Percentiles rank a stretch among this genome's conserved stretches.
Evolutionary conservation across 1,140 invertebrate species (phyloP).

Genomic region (Gonioctena quinquepunctata): DNA sequence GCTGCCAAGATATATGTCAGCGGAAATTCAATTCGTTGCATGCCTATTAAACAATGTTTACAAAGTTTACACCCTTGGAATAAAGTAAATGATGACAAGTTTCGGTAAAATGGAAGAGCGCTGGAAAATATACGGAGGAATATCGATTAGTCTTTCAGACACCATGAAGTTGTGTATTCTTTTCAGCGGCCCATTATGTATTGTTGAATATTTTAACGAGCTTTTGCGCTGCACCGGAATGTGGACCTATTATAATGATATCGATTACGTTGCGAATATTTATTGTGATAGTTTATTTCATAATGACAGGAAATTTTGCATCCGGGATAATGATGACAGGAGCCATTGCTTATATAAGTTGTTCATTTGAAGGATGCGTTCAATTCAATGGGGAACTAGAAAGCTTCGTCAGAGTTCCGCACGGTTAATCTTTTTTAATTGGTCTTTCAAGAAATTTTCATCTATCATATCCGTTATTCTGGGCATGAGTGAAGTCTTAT

Average conservation of each 20-base stretch:
- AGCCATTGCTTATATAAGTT: too few species aligned
- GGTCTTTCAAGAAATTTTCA: too few species aligned
- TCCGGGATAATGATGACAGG: too few species aligned
- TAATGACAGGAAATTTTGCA: too few species aligned
- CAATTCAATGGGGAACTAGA: too few species aligned
- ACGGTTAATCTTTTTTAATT: too few species aligned
- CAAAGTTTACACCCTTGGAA: conserved; percentile 9
- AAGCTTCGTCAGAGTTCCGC: too few species aligned
- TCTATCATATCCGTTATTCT: too few species aligned
- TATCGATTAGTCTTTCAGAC: not conserved
- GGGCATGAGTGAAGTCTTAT: too few species aligned
- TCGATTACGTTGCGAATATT: not conserved
- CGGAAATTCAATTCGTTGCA: conserved; percentile 17
- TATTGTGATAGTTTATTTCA: too few species aligned
- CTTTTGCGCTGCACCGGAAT: not conserved
- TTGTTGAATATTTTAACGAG: conserved; percentile 4
- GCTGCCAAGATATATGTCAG: conserved; percentile 6
- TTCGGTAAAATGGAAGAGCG: not conserved
- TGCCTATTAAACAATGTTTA: conserved; percentile 19
- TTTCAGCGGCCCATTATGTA: not conserved
- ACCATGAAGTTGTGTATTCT: not conserved
- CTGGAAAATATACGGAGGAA: not conserved
- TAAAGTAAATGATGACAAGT: conserved; percentile 1
- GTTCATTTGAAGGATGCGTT: too few species aligned
- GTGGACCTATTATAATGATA: not conserved